Percentiles rank a stretch among this genome's conserved stretches.
phyloP scores from a whole-genome alignment of 2,888 invertebrate species.

The Spialia ferax region DNA sequence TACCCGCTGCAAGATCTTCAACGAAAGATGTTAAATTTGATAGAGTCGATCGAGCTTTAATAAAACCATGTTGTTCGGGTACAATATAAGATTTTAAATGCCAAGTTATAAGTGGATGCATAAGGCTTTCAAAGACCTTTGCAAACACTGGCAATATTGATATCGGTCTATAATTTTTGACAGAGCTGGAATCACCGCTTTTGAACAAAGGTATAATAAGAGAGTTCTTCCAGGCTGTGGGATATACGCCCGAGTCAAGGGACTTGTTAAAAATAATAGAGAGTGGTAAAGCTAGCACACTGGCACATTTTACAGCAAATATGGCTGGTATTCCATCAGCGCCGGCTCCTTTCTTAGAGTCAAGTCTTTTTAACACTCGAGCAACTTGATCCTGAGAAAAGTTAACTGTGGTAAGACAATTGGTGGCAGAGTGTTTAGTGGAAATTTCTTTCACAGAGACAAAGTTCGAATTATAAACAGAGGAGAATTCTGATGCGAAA shows the following conservation, averaged over 20 bases:
- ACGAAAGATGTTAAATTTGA: not conserved
- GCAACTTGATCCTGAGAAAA: constrained; percentile 9
- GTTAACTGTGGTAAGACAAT: not conserved
- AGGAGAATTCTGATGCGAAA: constrained; percentile 10
- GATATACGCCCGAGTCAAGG: constrained; percentile 4
- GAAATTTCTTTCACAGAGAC: not conserved
- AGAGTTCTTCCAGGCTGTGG: constrained; percentile 6
- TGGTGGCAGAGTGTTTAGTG: not conserved
- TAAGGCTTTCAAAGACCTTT: constrained; percentile 42
- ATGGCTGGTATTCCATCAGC: constrained; percentile 37
- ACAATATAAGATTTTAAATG: constrained; percentile 32
- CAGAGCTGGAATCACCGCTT: constrained; percentile 3
- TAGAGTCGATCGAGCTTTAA: constrained; percentile 41
- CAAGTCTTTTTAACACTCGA: constrained; percentile 22
- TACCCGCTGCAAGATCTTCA: constrained; percentile 8
- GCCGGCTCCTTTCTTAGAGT: constrained; percentile 37
- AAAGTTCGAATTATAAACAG: not conserved
- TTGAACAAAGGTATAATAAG: constrained; percentile 7
- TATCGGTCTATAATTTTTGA: constrained; percentile 28
- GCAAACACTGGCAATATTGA: constrained; percentile 23
- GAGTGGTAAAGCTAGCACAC: constrained; percentile 17
- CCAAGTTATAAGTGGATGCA: constrained; percentile 38
- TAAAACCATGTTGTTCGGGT: constrained; percentile 45
- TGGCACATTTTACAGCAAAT: constrained; percentile 34
- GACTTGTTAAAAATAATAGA: constrained; percentile 27